Conservation (phyloP, 2,113 vertebrate genomes). For the Nettapus auritus region DNA sequence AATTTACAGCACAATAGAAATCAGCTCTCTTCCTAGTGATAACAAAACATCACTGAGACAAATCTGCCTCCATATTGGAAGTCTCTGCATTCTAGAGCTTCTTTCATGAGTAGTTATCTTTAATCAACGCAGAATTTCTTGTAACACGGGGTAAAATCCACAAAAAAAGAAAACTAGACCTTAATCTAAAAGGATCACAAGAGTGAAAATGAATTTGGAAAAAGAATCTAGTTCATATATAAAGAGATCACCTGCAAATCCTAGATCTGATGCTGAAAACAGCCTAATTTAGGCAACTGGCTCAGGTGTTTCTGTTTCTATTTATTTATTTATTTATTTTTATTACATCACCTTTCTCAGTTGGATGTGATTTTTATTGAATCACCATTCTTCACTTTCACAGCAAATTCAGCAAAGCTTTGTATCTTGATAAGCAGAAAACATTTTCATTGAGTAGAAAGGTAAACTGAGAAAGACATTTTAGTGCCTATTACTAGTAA, state of each 20-base stretch:
- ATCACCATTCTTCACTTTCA: background rate
- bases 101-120: background rate
- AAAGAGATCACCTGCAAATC: background rate
- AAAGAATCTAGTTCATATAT: background rate
- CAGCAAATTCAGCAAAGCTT: background rate
- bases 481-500: background rate
- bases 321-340: too few relatives aligned
- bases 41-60: background rate
- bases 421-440: background rate
- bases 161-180: background rate
- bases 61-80: background rate
- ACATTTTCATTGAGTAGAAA: background rate
- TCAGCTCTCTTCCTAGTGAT: background rate
- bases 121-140: background rate
- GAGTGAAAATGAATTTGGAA: background rate
- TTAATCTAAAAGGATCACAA: background rate
- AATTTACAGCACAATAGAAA: background rate
- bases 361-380: background rate
- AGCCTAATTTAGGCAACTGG: background rate
- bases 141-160: background rate
- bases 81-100: background rate
- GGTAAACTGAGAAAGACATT: background rate
- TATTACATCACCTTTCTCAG: background rate
- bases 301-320: too few relatives aligned
- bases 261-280: background rate